Evolutionary conservation across 2,113 vertebrate species (phyloP).

Genomic region (Leptosomus discolor): DNA sequence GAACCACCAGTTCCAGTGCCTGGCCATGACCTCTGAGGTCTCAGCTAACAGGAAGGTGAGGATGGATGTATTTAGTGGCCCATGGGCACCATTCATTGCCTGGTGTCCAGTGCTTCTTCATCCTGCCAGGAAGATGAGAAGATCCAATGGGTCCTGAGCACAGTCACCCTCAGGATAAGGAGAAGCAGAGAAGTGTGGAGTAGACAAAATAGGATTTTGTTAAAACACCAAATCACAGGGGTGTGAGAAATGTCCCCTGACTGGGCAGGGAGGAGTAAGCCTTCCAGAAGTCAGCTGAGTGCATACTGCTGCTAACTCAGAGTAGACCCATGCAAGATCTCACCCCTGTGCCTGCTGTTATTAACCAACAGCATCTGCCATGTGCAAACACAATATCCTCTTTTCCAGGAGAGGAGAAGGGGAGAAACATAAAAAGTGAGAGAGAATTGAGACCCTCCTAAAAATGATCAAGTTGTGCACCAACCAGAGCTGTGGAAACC

Average conservation of each 20-base stretch:
- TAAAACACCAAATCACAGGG: neutral
- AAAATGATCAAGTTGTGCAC: neutral
- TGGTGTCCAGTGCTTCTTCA: neutral
- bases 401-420: neutral
- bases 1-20: neutral
- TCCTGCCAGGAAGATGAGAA: neutral
- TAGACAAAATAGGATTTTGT: neutral
- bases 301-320: neutral
- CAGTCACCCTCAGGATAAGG: neutral
- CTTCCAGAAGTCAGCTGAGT: neutral
- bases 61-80: neutral
- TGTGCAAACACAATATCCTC: neutral
- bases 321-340: neutral
- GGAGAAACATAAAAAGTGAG: neutral
- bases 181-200: neutral
- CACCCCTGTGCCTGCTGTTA: neutral
- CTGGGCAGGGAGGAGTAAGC: neutral
- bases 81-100: neutral
- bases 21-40: neutral
- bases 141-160: neutral
- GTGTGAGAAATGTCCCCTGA: neutral
- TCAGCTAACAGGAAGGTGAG: neutral
- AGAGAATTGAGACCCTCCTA: neutral
- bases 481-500: neutral
- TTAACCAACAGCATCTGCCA: neutral